Evolutionary conservation across 2,797 vertebrate species (phyloP).

Genomic region (Schizopygopsis malacanthus): DNA sequence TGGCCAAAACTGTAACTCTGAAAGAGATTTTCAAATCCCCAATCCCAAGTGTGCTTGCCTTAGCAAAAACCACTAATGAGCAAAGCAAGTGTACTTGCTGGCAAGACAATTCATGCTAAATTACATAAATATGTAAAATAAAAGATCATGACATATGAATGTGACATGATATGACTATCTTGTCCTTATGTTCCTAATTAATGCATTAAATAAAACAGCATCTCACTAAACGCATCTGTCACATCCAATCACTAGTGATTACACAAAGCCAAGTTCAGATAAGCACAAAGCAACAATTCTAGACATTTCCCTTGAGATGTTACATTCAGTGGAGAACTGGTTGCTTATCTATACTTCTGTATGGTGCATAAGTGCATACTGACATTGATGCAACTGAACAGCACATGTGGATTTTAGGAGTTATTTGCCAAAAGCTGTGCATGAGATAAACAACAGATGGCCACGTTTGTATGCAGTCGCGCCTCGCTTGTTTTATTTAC

Average conservation of each 20-base stretch:
- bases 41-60: neutral
- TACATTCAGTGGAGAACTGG: constrained; percentile 26
- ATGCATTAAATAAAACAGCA: constrained; percentile 25
- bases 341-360: constrained; percentile 36
- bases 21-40: neutral
- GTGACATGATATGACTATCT: neutral
- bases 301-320: constrained; percentile 19
- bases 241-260: constrained; percentile 44
- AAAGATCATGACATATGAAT: constrained; percentile 3
- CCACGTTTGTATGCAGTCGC: constrained; percentile 53
- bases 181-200: constrained; percentile 1
- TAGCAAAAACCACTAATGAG: neutral
- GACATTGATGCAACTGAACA: constrained; percentile 47
- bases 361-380: constrained; percentile 37
- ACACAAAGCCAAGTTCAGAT: constrained; percentile 30
- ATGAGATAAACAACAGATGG: constrained; percentile 62
- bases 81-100: neutral
- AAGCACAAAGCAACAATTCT: constrained; percentile 28
- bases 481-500: constrained; percentile 60
- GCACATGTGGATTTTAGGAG: constrained; percentile 48
- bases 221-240: constrained; percentile 43
- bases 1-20: neutral
- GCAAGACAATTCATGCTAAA: neutral
- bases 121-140: neutral
- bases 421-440: constrained; percentile 44